phyloP scores from a whole-genome alignment of 2,797 vertebrate genomes.

The Rachycentron canadum region DNA sequence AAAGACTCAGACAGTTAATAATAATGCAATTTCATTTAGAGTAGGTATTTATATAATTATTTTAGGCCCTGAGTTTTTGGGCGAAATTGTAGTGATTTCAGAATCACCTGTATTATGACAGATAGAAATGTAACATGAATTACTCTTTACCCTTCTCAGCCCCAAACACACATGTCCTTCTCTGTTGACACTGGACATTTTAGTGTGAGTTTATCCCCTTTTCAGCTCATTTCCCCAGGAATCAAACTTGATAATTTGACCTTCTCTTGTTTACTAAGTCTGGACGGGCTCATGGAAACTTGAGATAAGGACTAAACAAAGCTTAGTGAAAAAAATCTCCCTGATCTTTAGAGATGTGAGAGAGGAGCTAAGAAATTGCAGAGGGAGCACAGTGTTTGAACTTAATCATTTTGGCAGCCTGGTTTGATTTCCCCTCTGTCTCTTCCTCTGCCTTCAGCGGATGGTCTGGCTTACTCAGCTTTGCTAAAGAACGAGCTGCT shows the following conservation, averaged over 20 bases:
- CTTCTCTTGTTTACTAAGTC: constrained; percentile 53
- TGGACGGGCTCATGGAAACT: constrained; percentile 28
- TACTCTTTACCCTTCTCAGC: background rate
- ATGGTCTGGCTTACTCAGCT: constrained; percentile 96
- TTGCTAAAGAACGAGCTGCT: constrained; percentile 97
- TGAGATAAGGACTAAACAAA: constrained; percentile 49
- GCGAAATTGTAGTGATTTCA: background rate
- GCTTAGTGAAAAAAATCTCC: constrained; percentile 37
- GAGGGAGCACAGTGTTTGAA: constrained; percentile 41
- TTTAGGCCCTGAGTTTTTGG: background rate
- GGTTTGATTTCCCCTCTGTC: constrained; percentile 57
- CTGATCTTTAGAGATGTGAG: constrained; percentile 49
- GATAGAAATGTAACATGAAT: background rate
- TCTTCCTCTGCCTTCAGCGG: constrained; percentile 72
- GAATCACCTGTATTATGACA: background rate
- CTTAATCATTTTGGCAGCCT: constrained; percentile 37
- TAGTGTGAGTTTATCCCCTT: background rate
- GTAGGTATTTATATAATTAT: background rate
- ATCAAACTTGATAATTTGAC: constrained; percentile 47
- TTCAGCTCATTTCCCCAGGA: constrained; percentile 8
- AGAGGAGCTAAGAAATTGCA: constrained; percentile 32
- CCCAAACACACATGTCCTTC: background rate
- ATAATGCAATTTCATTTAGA: background rate
- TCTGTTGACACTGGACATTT: constrained; percentile 24
- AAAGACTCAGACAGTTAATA: background rate